phyloP scores from a whole-genome alignment of 2,113 vertebrate species.

The Bothrops jararaca region DNA sequence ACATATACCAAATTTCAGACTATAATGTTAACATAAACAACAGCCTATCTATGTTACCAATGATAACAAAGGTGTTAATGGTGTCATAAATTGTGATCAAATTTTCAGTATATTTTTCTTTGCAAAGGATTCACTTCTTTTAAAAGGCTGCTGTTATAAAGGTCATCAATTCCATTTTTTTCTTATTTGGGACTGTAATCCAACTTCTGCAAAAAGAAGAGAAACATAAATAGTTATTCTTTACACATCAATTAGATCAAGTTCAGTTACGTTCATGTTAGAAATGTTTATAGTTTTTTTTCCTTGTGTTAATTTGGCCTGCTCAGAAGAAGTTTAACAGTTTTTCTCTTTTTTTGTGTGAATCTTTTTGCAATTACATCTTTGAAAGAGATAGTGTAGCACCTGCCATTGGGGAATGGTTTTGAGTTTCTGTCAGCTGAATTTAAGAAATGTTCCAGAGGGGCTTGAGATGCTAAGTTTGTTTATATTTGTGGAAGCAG shows the following conservation, averaged over 20 bases:
- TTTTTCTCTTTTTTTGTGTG: conserved; percentile 49
- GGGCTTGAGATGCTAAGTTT: conserved; percentile 56
- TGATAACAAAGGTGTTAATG: neutral
- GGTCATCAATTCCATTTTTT: neutral
- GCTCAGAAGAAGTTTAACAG: neutral
- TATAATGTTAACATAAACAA: neutral
- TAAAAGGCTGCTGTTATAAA: conserved; percentile 8
- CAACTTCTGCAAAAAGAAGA: conserved; percentile 43
- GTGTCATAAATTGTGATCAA: neutral
- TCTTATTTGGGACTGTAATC: conserved; percentile 18
- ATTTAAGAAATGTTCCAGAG: conserved; percentile 63
- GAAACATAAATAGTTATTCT: conserved; percentile 16
- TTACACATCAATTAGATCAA: conserved; percentile 43
- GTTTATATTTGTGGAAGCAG: conserved; percentile 65
- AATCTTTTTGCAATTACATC: conserved; percentile 56
- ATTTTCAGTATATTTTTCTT: neutral
- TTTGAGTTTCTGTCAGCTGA: conserved; percentile 68
- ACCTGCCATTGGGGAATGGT: conserved; percentile 67
- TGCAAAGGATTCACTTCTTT: neutral
- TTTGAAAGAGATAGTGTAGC: conserved; percentile 61
- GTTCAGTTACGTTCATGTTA: conserved; percentile 60
- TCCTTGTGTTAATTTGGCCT: conserved; percentile 17
- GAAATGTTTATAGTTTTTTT: conserved; percentile 36
- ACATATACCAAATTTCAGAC: neutral
- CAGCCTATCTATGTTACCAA: neutral